phyloP scores from a whole-genome alignment of 1,140 invertebrate genomes.

The Anagrus nilaparvatae region DNA sequence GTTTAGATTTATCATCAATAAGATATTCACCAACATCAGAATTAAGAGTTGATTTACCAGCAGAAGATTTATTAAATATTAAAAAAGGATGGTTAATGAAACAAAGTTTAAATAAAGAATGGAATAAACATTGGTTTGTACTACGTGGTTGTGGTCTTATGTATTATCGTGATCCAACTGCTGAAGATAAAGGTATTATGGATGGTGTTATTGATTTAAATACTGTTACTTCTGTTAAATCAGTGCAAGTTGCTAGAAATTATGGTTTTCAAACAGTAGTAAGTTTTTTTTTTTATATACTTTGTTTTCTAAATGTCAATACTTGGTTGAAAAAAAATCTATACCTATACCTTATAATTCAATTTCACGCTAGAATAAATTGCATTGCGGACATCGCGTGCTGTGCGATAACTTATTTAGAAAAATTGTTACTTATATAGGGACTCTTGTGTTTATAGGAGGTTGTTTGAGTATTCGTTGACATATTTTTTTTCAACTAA shows the following conservation, averaged over 20 bases:
- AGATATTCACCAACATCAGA: slow-evolving; percentile 52
- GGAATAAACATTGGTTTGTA: slow-evolving; percentile 93
- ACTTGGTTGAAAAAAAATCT: no score
- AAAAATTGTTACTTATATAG: neutral
- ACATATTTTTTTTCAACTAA: no score
- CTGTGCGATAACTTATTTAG: no score
- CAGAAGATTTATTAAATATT: slow-evolving; percentile 71
- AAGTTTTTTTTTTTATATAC: slow-evolving; percentile 41
- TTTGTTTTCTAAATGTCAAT: neutral
- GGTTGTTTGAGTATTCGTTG: slow-evolving; percentile 1
- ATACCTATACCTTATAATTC: no score
- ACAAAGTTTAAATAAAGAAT: slow-evolving; percentile 64
- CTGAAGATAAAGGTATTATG: slow-evolving; percentile 75
- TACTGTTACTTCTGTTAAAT: slow-evolving; percentile 69
- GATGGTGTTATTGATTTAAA: slow-evolving; percentile 85
- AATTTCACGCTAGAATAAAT: slow-evolving; percentile 23
- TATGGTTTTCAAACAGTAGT: slow-evolving; percentile 65
- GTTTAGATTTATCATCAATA: slow-evolving; percentile 53
- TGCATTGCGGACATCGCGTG: neutral
- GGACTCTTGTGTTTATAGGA: neutral
- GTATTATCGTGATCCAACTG: slow-evolving; percentile 81
- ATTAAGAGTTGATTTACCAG: slow-evolving; percentile 59
- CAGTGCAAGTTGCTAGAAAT: slow-evolving; percentile 63
- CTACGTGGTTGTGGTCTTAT: slow-evolving; percentile 76
- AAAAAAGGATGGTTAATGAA: slow-evolving; percentile 92